Conservation (phyloP, 2,888 invertebrate genomes). For the Conchocele bisecta region DNA sequence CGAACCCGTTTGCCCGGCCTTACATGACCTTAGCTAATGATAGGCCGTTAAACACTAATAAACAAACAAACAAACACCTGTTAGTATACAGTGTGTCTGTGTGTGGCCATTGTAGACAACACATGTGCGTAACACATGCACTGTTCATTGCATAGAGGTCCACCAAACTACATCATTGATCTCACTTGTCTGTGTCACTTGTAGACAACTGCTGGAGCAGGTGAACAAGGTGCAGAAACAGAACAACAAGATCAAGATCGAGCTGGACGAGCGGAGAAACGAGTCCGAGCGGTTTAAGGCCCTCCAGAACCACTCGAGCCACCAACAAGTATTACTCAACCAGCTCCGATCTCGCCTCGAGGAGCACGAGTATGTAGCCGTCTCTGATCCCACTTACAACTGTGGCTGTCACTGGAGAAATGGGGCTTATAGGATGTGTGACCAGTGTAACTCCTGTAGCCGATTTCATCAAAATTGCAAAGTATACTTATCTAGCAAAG, state of each 20-base stretch:
- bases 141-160: background rate
- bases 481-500: too few relatives aligned
- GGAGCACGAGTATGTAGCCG: constrained; percentile 81
- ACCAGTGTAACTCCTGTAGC: too few relatives aligned
- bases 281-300: constrained; percentile 80
- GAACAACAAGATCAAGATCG: constrained; percentile 76
- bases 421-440: too few relatives aligned
- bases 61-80: too few relatives aligned
- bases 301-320: constrained; percentile 80
- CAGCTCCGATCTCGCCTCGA: constrained; percentile 80
- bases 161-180: background rate
- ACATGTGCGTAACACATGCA: background rate
- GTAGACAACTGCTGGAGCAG: constrained; percentile 78
- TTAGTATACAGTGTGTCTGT: too few relatives aligned
- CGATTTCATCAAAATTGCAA: too few relatives aligned
- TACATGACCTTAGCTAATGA: too few relatives aligned
- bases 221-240: constrained; percentile 77
- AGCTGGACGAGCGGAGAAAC: constrained; percentile 76
- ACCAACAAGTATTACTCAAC: constrained; percentile 81
- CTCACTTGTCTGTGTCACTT: constrained; percentile 16
- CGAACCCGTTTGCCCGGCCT: too few relatives aligned
- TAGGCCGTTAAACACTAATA: too few relatives aligned
- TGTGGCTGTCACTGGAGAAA: too few relatives aligned
- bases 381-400: too few relatives aligned
- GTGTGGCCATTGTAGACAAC: background rate